A percentile compares a stretch with the other conserved stretches of the same genome.
Evolutionary conservation across 1,140 invertebrate genomes (phyloP).

Genomic region (Aleiodes sp.): DNA sequence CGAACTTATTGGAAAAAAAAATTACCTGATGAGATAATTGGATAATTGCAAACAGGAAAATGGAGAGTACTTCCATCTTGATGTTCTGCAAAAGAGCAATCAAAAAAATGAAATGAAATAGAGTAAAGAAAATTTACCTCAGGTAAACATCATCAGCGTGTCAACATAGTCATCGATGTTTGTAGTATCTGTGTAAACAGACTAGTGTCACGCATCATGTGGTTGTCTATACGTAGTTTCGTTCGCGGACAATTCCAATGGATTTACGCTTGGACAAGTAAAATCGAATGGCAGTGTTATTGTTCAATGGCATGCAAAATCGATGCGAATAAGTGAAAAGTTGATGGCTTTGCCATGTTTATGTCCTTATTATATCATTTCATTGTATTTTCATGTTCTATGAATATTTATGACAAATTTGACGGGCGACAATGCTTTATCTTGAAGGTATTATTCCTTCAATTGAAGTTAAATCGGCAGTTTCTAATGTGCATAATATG

Average conservation of each 20-base stretch:
- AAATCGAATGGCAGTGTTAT: background rate
- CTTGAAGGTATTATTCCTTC: too few relatives aligned
- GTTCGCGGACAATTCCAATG: background rate
- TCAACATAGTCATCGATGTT: constrained; percentile 5
- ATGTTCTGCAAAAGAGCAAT: too few relatives aligned
- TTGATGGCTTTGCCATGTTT: too few relatives aligned
- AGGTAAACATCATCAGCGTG: background rate
- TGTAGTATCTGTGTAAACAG: background rate
- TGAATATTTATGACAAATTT: too few relatives aligned
- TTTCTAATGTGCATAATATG: too few relatives aligned
- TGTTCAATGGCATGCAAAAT: background rate
- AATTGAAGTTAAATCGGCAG: too few relatives aligned
- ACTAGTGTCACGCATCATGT: background rate
- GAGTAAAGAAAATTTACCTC: background rate
- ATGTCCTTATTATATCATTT: too few relatives aligned
- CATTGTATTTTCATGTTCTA: too few relatives aligned
- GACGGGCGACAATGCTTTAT: too few relatives aligned
- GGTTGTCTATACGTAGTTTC: background rate
- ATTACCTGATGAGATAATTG: background rate
- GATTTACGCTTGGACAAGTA: background rate
- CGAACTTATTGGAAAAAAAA: too few relatives aligned
- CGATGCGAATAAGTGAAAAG: too few relatives aligned
- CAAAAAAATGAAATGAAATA: background rate
- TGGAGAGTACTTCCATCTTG: background rate
- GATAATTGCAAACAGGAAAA: background rate